These are phyloP conservation scores for Scaptodrosophila lebanonensis DNA, from an alignment of 1,140 invertebrate genomes.

Conservation along the genomic window DNA sequence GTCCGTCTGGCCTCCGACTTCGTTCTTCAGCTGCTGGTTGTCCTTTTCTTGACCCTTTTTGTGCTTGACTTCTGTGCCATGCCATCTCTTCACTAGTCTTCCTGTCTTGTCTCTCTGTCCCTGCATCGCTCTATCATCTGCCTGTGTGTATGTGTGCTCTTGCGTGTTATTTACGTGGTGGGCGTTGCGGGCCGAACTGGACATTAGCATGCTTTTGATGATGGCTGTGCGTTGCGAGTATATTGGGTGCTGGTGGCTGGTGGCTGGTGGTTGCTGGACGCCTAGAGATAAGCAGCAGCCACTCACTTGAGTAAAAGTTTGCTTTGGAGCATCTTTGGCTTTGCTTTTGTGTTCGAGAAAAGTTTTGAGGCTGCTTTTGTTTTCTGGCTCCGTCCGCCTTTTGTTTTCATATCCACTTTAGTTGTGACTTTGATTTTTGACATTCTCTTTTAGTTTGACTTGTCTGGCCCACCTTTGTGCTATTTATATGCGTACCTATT, in stretches of 20 bases:
- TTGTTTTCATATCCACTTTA: slow-evolving; percentile 56
- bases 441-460: slow-evolving; percentile 63
- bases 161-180: slow-evolving; percentile 17
- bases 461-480: slow-evolving; percentile 45
- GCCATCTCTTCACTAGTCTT: too few relatives aligned
- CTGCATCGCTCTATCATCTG: slow-evolving; percentile 4
- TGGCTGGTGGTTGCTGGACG: slow-evolving; percentile 39
- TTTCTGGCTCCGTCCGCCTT: not conserved
- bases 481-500: slow-evolving; percentile 27
- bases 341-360: slow-evolving; percentile 24
- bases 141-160: too few relatives aligned
- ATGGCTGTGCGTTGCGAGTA: not conserved
- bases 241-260: not conserved
- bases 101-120: slow-evolving; percentile 13
- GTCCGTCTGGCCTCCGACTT: slow-evolving; percentile 13
- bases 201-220: slow-evolving; percentile 74
- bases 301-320: slow-evolving; percentile 42
- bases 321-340: slow-evolving; percentile 30
- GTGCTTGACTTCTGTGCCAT: slow-evolving; percentile 63
- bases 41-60: slow-evolving; percentile 64
- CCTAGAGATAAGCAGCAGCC: slow-evolving; percentile 46
- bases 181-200: slow-evolving; percentile 54
- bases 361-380: not conserved
- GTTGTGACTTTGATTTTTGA: slow-evolving; percentile 71
- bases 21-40: too few relatives aligned